phyloP scores from a whole-genome alignment of 2,113 vertebrate genomes.

The Lophius piscatorius region DNA sequence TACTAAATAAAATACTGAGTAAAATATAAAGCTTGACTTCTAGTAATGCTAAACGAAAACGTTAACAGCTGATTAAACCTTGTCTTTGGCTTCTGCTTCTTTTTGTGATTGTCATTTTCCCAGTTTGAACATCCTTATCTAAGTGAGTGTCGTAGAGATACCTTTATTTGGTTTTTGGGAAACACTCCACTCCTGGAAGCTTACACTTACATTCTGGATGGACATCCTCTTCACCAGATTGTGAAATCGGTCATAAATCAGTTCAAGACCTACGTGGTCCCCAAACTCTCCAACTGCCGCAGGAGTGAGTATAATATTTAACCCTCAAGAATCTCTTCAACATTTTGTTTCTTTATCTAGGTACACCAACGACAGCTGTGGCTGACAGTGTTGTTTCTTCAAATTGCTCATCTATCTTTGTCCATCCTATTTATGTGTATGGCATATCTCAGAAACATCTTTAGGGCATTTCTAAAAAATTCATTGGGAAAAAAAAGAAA shows the following conservation, averaged over 20 bases:
- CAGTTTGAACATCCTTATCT: slow-evolving; percentile 85
- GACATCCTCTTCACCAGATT: slow-evolving; percentile 72
- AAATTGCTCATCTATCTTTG: not conserved
- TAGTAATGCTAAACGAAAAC: too few species aligned
- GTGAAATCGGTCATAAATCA: slow-evolving; percentile 82
- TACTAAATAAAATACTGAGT: too few species aligned
- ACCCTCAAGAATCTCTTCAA: not conserved
- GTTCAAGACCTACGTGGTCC: slow-evolving; percentile 80
- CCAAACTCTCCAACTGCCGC: slow-evolving; percentile 81
- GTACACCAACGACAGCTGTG: not conserved
- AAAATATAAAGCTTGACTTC: too few species aligned
- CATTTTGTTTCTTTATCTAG: not conserved
- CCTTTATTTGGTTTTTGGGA: slow-evolving; percentile 89
- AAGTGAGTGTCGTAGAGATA: slow-evolving; percentile 77
- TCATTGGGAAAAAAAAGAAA: too few species aligned
- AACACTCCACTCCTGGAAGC: slow-evolving; percentile 82
- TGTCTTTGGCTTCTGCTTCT: not conserved
- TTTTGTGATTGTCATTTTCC: not conserved
- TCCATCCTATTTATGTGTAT: too few species aligned
- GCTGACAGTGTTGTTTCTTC: not conserved
- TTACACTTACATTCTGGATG: slow-evolving; percentile 79
- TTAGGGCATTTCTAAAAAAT: too few species aligned
- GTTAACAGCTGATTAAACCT: too few species aligned
- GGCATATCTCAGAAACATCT: too few species aligned
- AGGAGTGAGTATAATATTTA: slow-evolving; percentile 83